Evolutionary conservation across 2,888 invertebrate genomes (phyloP).

Genomic region (Stenotaenia linearis): DNA sequence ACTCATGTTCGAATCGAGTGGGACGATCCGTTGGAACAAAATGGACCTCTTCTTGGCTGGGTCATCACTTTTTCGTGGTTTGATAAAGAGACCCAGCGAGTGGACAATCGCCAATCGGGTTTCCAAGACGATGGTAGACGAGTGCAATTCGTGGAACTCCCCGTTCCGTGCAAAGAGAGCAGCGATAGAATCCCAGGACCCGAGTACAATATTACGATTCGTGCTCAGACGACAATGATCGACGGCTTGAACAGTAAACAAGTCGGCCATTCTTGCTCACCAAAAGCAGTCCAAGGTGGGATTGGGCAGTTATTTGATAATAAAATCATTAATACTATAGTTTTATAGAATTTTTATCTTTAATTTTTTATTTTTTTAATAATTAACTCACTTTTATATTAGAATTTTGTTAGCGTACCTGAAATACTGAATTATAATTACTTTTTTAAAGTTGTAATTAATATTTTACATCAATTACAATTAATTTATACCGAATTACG

Average conservation of each 20-base stretch:
- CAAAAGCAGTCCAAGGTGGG: slow-evolving; percentile 28
- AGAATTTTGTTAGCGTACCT: background rate
- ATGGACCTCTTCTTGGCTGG: slow-evolving; percentile 31
- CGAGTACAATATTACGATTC: slow-evolving; percentile 26
- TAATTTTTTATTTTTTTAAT: background rate
- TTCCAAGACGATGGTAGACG: slow-evolving; percentile 17
- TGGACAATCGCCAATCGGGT: background rate
- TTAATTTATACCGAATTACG: background rate
- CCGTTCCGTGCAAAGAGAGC: background rate
- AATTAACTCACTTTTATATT: background rate
- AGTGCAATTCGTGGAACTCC: background rate
- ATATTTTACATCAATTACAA: too few relatives aligned
- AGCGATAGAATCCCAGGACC: background rate
- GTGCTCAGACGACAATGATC: background rate
- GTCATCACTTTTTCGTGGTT: slow-evolving; percentile 10
- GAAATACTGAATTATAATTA: background rate
- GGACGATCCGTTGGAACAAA: slow-evolving; percentile 33
- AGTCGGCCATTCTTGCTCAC: background rate
- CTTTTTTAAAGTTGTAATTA: background rate
- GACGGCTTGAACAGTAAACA: slow-evolving; percentile 24
- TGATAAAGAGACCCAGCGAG: background rate
- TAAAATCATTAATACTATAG: background rate
- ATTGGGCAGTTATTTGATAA: slow-evolving; percentile 10
- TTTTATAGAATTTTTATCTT: background rate
- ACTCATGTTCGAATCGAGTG: slow-evolving; percentile 31